phyloP scores from a whole-genome alignment of 2,797 vertebrate genomes.

The Echiichthys vipera region DNA sequence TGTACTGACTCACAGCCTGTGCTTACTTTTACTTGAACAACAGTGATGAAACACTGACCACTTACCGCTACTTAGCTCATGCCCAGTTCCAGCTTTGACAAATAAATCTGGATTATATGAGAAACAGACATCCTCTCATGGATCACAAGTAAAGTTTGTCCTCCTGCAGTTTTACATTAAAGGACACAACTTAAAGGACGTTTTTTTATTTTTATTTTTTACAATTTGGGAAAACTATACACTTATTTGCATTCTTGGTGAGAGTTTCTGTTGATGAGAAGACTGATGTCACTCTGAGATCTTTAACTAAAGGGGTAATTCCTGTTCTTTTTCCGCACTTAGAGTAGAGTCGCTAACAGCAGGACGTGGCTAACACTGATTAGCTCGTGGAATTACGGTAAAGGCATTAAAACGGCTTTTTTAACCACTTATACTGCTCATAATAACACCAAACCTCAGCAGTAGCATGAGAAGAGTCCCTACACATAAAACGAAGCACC shows the following conservation, averaged over 20 bases:
- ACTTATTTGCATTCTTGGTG: background rate
- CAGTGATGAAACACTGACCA: constrained; percentile 37
- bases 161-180: background rate
- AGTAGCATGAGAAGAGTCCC: too few species aligned
- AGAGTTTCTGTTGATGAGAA: background rate
- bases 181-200: background rate
- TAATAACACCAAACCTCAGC: too few species aligned
- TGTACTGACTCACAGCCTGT: constrained; percentile 5
- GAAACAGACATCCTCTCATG: constrained; percentile 36
- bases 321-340: too few species aligned
- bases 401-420: too few species aligned
- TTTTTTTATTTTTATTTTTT: background rate
- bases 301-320: too few species aligned
- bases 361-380: too few species aligned
- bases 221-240: background rate
- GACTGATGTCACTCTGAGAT: too few species aligned
- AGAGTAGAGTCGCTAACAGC: too few species aligned
- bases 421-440: too few species aligned
- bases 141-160: background rate
- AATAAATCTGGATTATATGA: constrained; percentile 51
- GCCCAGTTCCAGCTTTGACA: constrained; percentile 12
- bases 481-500: too few species aligned
- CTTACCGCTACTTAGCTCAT: constrained; percentile 9
- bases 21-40: constrained; percentile 29
- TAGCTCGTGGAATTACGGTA: too few species aligned